Evolutionary conservation across 1,140 invertebrate species (phyloP).

Genomic region (Vanessa atalanta): DNA sequence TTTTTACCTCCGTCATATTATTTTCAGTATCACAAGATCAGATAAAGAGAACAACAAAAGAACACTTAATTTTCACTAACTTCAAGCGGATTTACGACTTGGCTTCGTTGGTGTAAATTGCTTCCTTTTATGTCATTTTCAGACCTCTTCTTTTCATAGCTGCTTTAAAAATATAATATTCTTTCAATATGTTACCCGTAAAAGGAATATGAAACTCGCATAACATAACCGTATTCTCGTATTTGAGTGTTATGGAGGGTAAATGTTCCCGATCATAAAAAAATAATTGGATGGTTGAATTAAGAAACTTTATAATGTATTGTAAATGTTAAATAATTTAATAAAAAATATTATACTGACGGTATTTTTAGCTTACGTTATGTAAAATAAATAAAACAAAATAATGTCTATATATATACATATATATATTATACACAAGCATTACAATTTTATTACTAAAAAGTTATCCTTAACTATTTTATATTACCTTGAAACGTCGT

Average conservation of each 20-base stretch:
- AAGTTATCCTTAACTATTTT: background rate
- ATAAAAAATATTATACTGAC: background rate
- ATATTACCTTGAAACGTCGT: background rate
- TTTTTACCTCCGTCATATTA: conserved; percentile 13
- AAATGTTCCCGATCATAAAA: conserved; percentile 1
- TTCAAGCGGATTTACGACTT: conserved; percentile 54
- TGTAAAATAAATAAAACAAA: too few relatives aligned
- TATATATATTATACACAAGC: too few relatives aligned
- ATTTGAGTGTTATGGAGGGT: conserved; percentile 3
- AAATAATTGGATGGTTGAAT: background rate
- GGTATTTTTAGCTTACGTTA: too few relatives aligned
- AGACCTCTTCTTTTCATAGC: conserved; percentile 37
- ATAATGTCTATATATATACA: background rate
- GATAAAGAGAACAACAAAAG: conserved; percentile 53
- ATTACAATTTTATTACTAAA: background rate
- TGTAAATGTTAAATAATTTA: background rate
- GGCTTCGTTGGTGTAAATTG: conserved; percentile 56
- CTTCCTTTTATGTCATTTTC: conserved; percentile 60
- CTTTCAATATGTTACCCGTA: conserved; percentile 29
- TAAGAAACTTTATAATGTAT: background rate
- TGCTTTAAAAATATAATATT: conserved; percentile 39
- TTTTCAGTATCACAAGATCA: conserved; percentile 26
- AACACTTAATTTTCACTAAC: conserved; percentile 59
- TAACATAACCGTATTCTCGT: conserved; percentile 6
- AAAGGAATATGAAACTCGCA: conserved; percentile 24